Base-by-base conservation (phyloP, 2,888 invertebrate genomes). In the Myathropa florea region DNA sequence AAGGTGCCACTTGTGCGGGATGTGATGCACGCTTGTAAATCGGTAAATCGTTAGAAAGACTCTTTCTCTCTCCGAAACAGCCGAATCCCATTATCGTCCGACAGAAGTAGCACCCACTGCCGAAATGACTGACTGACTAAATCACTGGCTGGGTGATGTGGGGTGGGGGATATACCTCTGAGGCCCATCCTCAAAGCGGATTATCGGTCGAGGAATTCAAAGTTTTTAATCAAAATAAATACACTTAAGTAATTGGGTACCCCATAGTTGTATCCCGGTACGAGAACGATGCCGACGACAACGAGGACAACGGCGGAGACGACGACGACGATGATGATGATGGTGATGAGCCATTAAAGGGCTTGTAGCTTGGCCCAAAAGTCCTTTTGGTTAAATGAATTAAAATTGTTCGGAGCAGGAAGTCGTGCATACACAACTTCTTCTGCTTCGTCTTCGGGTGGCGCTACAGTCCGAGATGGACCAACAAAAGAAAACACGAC, bases 161-260 rank as follows among this genome's bases (percentile, higher is more conserved):
- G 28, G 28, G 68, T 53, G 59, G 67, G 21, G n/a, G 64, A 46
- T 28, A n/a, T n/a, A n/a, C n/a, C n/a, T n/a, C n/a, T n/a, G n/a
- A n/a, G n/a, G n/a, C n/a, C n/a, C n/a, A n/a, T n/a, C n/a, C n/a
- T 57, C 59, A 79, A 79, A 79, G 70, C 53, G 70, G 79, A 84
- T 79, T 84, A 84, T 79, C 79, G 73, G 68, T 59, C 59, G 57
- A 73, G 59, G 61, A 72, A 83, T 23, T 64, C 60, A 63, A 60
- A 55, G 68, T 79, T 79, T 79, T 79, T 83, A 79, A 83, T 83
- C 79, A 79, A 84, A 83, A 75, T 79, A 75, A 70, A 79, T 70
- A 70, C 63, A 60, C 78, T 70, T 75, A 73, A 83, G 83, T 79
- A 78, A 83, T 83, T 83, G 83, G 61, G 63, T 70, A 71, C 72